These are phyloP conservation scores for Heliornis fulica DNA, from an alignment of 2,113 vertebrate genomes.

Conservation along the genomic window DNA sequence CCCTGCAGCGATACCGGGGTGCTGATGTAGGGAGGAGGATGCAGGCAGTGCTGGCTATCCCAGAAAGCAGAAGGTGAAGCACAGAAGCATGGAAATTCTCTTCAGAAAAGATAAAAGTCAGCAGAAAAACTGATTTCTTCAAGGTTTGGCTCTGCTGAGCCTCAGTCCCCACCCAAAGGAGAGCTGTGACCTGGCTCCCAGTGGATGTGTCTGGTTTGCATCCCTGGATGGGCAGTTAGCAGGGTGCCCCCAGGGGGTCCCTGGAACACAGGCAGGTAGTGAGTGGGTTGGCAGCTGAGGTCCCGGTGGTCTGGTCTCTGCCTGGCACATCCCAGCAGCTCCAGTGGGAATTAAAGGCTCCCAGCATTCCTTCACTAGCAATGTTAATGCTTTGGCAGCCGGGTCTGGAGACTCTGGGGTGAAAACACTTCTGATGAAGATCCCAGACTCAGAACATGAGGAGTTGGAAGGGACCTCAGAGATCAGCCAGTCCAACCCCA, in stretches of 20 bases:
- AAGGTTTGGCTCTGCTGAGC: not conserved
- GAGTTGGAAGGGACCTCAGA: too few species aligned
- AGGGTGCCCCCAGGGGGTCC: not conserved
- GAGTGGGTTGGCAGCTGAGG: too few species aligned
- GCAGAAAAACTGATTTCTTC: not conserved
- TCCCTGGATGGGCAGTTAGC: not conserved
- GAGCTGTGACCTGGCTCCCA: not conserved
- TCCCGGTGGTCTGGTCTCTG: not conserved
- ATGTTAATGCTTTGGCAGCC: not conserved
- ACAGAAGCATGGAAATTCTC: not conserved
- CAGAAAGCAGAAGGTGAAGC: not conserved
- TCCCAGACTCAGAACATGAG: too few species aligned
- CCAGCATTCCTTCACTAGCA: not conserved
- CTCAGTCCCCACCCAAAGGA: not conserved
- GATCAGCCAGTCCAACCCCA: too few species aligned
- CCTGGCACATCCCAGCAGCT: not conserved
- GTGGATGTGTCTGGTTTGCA: not conserved
- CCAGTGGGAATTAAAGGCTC: not conserved
- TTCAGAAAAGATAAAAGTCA: not conserved
- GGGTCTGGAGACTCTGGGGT: not conserved
- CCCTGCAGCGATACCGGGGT: not conserved
- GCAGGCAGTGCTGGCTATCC: not conserved
- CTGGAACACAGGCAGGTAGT: not conserved
- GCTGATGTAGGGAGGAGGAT: not conserved
- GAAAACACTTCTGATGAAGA: not conserved